phyloP scores from a whole-genome alignment of 2,113 vertebrate genomes.

The Lophura nycthemera region DNA sequence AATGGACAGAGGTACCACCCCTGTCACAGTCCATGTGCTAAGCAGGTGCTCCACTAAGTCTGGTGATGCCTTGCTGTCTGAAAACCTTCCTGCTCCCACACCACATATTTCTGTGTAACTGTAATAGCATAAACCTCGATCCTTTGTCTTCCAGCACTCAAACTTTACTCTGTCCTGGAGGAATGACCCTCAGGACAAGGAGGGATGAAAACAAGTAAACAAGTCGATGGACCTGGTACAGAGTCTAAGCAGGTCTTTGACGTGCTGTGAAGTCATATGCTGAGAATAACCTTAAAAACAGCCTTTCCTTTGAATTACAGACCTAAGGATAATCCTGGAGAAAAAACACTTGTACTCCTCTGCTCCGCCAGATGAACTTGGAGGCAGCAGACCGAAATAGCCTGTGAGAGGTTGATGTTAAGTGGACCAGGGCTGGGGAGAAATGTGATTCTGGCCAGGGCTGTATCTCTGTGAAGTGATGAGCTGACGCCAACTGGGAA shows the following conservation, averaged over 20 bases:
- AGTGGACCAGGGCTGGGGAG: not conserved
- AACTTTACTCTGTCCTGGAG: not conserved
- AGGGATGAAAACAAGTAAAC: not conserved
- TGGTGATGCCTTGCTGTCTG: not conserved
- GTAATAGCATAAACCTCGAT: not conserved
- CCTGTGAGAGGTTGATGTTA: not conserved
- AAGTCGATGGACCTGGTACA: fast-evolving
- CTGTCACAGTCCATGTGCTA: not conserved
- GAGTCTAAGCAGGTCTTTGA: not conserved
- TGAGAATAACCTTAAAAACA: not conserved
- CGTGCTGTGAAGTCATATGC: not conserved
- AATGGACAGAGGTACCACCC: not conserved
- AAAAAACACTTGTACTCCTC: fast-evolving
- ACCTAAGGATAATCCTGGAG: not conserved
- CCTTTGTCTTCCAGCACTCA: not conserved
- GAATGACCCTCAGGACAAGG: not conserved
- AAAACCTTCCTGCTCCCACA: not conserved
- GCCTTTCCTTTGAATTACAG: not conserved
- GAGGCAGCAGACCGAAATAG: constrained; percentile 34
- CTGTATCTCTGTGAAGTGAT: constrained; percentile 1
- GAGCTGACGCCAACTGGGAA: constrained; percentile 37
- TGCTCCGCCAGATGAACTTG: not conserved
- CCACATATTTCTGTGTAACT: not conserved
- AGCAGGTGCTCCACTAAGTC: not conserved
- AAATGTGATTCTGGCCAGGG: constrained; percentile 16